Evolutionary conservation across 1,140 invertebrate genomes (phyloP), one percentile per base, ranked within the genome.

Genomic region (Zeugodacus cucurbitae): DNA sequence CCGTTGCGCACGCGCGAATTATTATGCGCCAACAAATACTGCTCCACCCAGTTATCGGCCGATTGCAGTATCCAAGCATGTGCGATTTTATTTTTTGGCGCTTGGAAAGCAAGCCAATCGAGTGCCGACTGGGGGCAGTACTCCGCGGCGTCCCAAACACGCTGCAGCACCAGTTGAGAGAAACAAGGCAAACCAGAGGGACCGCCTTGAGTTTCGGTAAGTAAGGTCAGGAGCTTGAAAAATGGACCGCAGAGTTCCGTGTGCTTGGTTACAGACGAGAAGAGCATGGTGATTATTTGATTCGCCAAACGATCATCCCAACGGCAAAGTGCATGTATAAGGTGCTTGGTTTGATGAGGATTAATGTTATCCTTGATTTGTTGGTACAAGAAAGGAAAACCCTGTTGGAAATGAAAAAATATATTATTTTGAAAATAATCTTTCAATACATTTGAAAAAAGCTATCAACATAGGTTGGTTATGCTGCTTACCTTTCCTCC

Each of bases 291-390:
- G 57, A 98, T 96, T 64, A 98, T 97, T 91, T 97, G 96, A 89
- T 96, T 95, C 41, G 98, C 98, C 29, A 98, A 94, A 89, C 96
- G 94, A 89, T 98, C 97, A 93, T 98, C 98, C 95, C 97, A 98
- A 37, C 97, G 96, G 90, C 97, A 98, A 29, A 99, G 94, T 34
- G 97, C 98, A 93, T 98, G 98, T 88, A 99, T 98, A 44, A 99
- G 94, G 93, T 98, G 98, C 89, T 97, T 96, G 4, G 98, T 98
- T 93, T 98, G 98, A 91, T 98, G 96, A 54, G 98, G 94, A 94
- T 98, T 99, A 87, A 99, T 97, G 90, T 96, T 97, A 93, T 99
- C 98, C 90, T 97, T 96, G 78, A 98, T 98, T 95, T 99, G 98
- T 93, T 98, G 98, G 93, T 98, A 97, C 32, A 99, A 94, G 94